Evolutionary conservation across 2,797 vertebrate species (phyloP).

Genomic region (Gymnothorax reevesii): DNA sequence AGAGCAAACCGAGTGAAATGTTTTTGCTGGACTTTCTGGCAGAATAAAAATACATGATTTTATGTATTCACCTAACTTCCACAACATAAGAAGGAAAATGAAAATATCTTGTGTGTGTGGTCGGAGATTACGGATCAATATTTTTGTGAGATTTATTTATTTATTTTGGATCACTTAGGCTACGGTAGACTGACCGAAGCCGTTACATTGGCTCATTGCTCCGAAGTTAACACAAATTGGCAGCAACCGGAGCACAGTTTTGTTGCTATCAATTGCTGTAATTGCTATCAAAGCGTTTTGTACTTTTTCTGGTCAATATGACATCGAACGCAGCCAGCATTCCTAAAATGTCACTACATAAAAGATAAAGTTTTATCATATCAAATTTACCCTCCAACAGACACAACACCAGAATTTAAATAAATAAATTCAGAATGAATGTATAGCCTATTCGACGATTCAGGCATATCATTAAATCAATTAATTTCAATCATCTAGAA

Average conservation of each 20-base stretch:
- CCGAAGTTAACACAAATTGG: neutral
- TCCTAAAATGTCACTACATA: neutral
- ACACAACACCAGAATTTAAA: neutral
- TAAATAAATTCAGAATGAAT: neutral
- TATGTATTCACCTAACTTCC: constrained; percentile 64
- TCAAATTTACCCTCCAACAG: neutral
- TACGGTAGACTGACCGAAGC: constrained; percentile 23
- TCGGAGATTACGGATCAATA: constrained; percentile 61
- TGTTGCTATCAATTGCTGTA: neutral
- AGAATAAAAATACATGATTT: constrained; percentile 59
- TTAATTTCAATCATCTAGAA: constrained; percentile 1
- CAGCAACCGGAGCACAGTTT: neutral
- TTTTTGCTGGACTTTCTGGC: constrained; percentile 60
- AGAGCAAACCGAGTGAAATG: constrained; percentile 34
- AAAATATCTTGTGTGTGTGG: constrained; percentile 66
- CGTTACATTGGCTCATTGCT: neutral
- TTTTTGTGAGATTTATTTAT: constrained; percentile 41
- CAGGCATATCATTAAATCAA: neutral
- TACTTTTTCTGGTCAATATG: neutral
- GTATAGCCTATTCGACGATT: constrained; percentile 11
- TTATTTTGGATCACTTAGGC: constrained; percentile 47
- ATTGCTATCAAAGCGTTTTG: no score
- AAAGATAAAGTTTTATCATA: neutral
- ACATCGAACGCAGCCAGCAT: neutral
- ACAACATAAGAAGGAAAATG: constrained; percentile 53